Conservation (phyloP, 92 coral and sea anemone genomes). For the Epizoanthus rinbou region DNA sequence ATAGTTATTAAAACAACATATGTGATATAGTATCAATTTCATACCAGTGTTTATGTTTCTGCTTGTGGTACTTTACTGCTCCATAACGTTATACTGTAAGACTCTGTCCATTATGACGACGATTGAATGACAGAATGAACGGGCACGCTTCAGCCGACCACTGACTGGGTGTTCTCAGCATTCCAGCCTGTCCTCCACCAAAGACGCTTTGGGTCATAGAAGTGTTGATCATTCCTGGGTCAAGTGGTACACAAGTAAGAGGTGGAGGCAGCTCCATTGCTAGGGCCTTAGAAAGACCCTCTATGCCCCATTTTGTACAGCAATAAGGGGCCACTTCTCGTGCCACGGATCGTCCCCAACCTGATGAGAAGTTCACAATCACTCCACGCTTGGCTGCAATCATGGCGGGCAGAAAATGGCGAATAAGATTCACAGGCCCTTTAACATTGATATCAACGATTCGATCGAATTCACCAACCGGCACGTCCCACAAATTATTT, state of each 20-base stretch:
- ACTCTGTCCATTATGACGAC: constrained; percentile 65
- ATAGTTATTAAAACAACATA: no score
- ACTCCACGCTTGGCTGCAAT: constrained; percentile 68
- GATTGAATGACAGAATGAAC: constrained; percentile 68
- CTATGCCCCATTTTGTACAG: constrained; percentile 77
- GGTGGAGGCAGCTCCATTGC: constrained; percentile 85
- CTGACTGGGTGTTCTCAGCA: constrained; percentile 50
- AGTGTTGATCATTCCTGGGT: constrained; percentile 81
- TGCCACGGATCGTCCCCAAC: constrained; percentile 75
- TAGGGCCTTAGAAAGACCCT: constrained; percentile 83
- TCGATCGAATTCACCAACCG: constrained; percentile 64
- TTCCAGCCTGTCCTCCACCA: constrained; percentile 58
- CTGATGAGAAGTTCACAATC: constrained; percentile 80
- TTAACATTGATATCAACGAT: constrained; percentile 76
- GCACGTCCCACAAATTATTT: constrained; percentile 67
- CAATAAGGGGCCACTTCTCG: constrained; percentile 80
- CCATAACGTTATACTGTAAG: constrained; percentile 34
- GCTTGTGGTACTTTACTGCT: no score
- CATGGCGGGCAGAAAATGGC: constrained; percentile 82
- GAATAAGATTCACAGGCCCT: constrained; percentile 70
- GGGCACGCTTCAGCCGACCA: constrained; percentile 80
- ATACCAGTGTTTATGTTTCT: no score
- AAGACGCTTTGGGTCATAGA: constrained; percentile 56
- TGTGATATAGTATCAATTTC: no score
- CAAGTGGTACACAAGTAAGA: constrained; percentile 71